Base-by-base conservation (phyloP, 2,797 vertebrate species). In the Karalla daura region DNA sequence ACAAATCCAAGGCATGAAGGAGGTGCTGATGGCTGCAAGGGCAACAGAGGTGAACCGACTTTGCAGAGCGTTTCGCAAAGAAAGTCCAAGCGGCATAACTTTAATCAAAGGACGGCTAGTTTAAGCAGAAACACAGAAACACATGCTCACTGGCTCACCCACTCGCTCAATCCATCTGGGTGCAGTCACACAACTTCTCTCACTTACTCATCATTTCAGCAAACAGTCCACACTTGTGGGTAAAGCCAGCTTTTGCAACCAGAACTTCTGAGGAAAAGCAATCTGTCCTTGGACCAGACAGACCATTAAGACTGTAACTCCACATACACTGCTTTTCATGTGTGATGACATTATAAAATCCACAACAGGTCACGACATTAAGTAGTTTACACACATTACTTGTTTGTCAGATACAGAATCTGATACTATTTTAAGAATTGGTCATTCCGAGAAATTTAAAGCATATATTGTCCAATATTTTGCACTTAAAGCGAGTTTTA, bases 1-100 rank as follows among this genome's bases (percentile, higher is more conserved):
- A 89, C 86, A 89, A 86, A 91, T 86, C 25, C 39, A 21, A 70
- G 46, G 43, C 55, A 67, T 68, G 66, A 74, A 83, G 78, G 73
- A 67, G 52, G 53, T 52, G 28, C 33, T 1, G 14, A n/a, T 20
- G 56, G 18, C 39, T 27, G 6, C 64, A 74, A 74, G 72, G 64
- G 54, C 70, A 35, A 52, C 6, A 33, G 44, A 41, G 59, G 60
- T 49, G 50, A 15, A 56, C 5, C 3, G 39, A 37, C 5, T 5
- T 4, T 23, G 23, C 30, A 45, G 21, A 6, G 47, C n/a, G 49
- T 54, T 47, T 8, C 17, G 5, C 0, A 4, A 13, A 51, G 17
- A 50, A 24, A 9, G 17, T n/a, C 10, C 4, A 7, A 27, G 17
- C 12, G 28, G 51, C 20, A 39, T 14, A 18, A 36, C 13, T 53